Base-by-base conservation (phyloP, 1,140 invertebrate species). In the Ips nitidus region DNA sequence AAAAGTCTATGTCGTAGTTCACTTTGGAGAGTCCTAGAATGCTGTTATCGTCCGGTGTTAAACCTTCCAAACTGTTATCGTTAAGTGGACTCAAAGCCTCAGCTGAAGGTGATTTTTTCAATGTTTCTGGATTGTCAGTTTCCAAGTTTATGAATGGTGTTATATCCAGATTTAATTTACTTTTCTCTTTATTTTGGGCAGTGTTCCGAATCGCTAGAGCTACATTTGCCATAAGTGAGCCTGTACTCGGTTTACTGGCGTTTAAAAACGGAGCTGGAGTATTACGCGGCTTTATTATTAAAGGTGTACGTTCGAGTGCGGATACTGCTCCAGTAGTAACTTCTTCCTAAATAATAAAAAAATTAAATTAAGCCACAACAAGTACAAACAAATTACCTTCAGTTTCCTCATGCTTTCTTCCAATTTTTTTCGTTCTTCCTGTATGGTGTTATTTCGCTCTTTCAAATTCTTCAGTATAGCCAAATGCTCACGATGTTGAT, bases 1-100 rank as follows among this genome's bases (percentile, higher is more conserved):
- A 90, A 56, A 89, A 80, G 76, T 90, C 88, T 53, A 90, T 89
- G 70, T 90, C 89, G 74, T 89, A 90, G 79, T 89, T 90, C 37
- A 90, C 86, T 74, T 87, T 87, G n/a, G 86, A 87, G 7, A 90
- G 75, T 1, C 85, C 86, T 1, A 84, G 82, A 1, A 82, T 80
- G 77, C 82, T 63, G 83, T 82, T 41, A 53, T 88, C 86, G 72
- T 89, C 87, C 2, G 85, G 85, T 3, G 86, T 87, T 42, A 83
- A 69, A 57, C 87, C 84, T 61, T 88, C 81, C 36, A 85, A 78
- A 76, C 4, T 82, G 36, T 70, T 73, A 59, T 77, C 74, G 50
- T 70, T 67, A 45, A 77, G 37, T 74, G 75, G 55, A 71, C 78
- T 56, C 73, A 75, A 5, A 73, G 70, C 64, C 50, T 75, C 66